Evolutionary conservation across 2,113 vertebrate species (phyloP).

Genomic region (Platanista minor): DNA sequence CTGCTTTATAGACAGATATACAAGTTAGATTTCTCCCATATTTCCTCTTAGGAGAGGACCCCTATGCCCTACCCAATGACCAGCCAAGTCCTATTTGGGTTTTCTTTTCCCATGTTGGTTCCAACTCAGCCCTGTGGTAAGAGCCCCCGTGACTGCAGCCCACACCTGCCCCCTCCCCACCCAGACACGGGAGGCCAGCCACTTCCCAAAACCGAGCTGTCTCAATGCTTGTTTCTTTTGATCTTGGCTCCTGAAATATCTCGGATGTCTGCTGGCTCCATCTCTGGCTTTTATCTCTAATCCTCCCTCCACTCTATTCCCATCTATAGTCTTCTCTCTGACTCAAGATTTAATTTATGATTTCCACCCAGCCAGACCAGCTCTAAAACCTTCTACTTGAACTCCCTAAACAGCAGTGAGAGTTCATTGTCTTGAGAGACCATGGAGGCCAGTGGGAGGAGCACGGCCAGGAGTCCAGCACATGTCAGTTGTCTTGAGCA

Average conservation of each 20-base stretch:
- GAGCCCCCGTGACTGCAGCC: background rate
- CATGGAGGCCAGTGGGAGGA: background rate
- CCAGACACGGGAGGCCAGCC: accelerated
- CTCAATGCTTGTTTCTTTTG: background rate
- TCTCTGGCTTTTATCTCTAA: slow-evolving; percentile 18
- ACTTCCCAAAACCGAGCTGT: background rate
- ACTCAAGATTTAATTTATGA: background rate
- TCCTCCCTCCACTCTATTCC: background rate
- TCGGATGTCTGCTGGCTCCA: background rate
- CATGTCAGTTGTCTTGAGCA: background rate
- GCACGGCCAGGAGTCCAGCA: accelerated
- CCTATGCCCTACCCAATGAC: background rate
- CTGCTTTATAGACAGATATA: background rate
- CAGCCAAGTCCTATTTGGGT: background rate
- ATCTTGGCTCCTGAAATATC: background rate
- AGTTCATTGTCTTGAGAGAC: background rate
- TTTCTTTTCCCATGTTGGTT: background rate
- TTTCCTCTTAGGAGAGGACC: background rate
- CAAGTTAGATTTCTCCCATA: background rate
- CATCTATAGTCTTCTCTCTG: background rate
- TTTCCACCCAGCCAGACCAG: background rate
- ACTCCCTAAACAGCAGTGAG: background rate
- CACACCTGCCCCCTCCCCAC: no score
- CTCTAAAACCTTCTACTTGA: background rate
- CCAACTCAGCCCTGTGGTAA: background rate